These are phyloP conservation scores for Melanotaenia parkinsoni DNA, from an alignment of 2,797 vertebrate species.

Conservation along the genomic window DNA sequence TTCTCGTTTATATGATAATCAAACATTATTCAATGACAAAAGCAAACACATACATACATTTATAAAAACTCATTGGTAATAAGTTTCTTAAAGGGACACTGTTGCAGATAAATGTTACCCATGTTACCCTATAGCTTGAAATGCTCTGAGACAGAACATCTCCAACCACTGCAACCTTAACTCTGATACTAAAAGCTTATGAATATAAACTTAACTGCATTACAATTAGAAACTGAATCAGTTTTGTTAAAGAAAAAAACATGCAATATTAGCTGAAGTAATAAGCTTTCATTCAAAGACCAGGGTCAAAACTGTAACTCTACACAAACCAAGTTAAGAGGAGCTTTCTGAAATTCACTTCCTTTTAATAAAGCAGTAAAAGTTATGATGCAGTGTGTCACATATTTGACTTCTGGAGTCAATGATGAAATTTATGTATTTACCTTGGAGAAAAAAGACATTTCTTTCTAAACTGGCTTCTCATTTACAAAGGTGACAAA, in stretches of 20 bases:
- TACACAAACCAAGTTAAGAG: not conserved
- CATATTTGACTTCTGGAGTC: no score
- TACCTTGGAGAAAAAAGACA: not conserved
- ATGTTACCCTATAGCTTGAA: not conserved
- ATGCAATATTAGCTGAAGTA: not conserved
- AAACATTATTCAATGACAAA: not conserved
- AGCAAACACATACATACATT: not conserved
- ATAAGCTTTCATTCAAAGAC: not conserved
- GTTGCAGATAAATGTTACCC: not conserved
- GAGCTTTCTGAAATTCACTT: not conserved
- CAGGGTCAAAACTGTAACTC: not conserved
- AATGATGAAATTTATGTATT: not conserved
- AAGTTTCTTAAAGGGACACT: not conserved
- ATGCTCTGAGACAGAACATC: not conserved
- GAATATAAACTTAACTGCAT: not conserved
- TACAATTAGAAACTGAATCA: no score
- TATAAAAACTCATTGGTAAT: no score
- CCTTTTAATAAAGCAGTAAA: not conserved
- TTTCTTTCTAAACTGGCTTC: not conserved
- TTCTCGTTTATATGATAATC: not conserved
- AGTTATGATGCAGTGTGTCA: not conserved
- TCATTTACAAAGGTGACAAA: not conserved
- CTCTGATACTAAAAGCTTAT: not conserved
- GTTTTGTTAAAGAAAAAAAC: no score
- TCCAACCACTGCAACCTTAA: not conserved